phyloP scores from a whole-genome alignment of 2,113 vertebrate genomes.

The Semnopithecus entellus region DNA sequence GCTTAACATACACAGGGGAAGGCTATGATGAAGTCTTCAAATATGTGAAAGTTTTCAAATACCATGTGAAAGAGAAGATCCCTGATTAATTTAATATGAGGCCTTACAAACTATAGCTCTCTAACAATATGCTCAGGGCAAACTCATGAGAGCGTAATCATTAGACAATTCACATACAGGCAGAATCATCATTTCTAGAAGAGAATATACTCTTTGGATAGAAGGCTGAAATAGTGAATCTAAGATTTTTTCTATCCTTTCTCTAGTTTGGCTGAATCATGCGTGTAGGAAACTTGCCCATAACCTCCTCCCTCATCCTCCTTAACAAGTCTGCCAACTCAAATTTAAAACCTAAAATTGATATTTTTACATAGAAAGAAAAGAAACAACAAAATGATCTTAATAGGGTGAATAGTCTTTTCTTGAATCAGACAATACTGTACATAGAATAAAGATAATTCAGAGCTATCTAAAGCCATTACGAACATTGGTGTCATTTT shows the following conservation, averaged over 20 bases:
- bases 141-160: background rate
- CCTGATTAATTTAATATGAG: background rate
- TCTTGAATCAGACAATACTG: background rate
- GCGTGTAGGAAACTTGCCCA: background rate
- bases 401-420: background rate
- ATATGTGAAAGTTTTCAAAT: background rate
- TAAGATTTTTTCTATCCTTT: background rate
- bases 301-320: background rate
- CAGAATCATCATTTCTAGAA: background rate
- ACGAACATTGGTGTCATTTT: background rate
- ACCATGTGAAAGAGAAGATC: background rate
- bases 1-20: background rate
- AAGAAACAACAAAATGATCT: conserved; percentile 24
- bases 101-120: background rate
- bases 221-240: background rate
- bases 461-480: background rate
- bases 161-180: background rate
- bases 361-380: conserved; percentile 29
- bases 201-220: background rate
- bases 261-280: background rate
- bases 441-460: background rate
- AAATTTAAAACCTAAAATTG: conserved; percentile 20
- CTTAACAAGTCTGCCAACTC: conserved; percentile 16
- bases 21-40: background rate
- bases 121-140: background rate